These are phyloP conservation scores for Chaetodon trifasciatus DNA, from an alignment of 2,797 vertebrate genomes.

Conservation along the genomic window DNA sequence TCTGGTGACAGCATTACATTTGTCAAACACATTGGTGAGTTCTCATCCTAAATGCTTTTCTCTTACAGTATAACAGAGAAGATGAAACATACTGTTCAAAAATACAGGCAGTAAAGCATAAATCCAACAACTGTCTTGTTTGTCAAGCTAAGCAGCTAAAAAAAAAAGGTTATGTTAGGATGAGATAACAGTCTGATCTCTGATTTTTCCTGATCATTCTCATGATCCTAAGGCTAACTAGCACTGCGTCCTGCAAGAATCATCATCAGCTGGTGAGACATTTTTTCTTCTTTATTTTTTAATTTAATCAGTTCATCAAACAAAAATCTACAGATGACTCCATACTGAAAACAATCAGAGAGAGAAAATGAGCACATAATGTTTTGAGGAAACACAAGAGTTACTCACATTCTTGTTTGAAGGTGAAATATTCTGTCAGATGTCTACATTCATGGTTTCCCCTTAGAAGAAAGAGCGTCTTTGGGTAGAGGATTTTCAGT, in stretches of 20 bases:
- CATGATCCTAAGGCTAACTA: background rate
- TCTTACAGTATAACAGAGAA: background rate
- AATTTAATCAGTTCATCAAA: background rate
- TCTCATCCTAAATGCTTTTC: background rate
- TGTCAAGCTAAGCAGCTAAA: background rate
- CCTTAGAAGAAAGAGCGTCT: constrained; percentile 89
- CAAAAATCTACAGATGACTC: background rate
- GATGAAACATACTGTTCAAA: background rate
- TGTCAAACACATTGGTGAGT: background rate
- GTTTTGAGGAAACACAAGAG: background rate
- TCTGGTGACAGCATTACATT: no score
- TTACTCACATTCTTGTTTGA: constrained; percentile 92
- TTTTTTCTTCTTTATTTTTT: background rate
- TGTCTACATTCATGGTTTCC: constrained; percentile 92
- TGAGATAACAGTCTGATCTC: background rate
- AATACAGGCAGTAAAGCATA: background rate
- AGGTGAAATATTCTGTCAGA: constrained; percentile 91
- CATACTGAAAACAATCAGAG: background rate
- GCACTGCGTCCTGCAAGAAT: background rate
- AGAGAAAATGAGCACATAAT: background rate
- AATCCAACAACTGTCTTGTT: background rate
- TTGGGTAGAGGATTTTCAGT: constrained; percentile 91
- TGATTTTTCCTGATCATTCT: background rate
- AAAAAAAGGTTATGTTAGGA: background rate
- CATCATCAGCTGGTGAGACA: background rate